These are phyloP conservation scores for Hippocampus guttulatus DNA, from an alignment of 2,113 vertebrate species.

Conservation along the genomic window DNA sequence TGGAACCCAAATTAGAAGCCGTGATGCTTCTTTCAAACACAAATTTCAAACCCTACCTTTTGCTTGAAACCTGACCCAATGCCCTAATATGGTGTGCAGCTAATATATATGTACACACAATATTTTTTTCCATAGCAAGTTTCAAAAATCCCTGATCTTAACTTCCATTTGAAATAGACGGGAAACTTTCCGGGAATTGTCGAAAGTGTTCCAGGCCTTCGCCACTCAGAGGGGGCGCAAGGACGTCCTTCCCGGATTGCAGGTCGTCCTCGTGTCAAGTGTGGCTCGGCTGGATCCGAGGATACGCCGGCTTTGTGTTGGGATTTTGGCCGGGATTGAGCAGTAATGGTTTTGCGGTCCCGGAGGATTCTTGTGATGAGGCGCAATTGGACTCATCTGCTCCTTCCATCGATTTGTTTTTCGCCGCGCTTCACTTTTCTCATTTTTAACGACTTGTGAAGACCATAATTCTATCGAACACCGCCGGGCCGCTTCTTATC, in stretches of 20 bases:
- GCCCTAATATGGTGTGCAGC: too few relatives aligned
- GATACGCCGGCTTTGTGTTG: slow-evolving; percentile 53
- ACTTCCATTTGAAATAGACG: not conserved
- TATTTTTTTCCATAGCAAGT: too few relatives aligned
- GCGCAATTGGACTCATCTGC: slow-evolving; percentile 70
- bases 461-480: slow-evolving; percentile 51
- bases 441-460: slow-evolving; percentile 60
- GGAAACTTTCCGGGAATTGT: not conserved
- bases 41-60: too few relatives aligned
- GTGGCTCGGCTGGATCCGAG: slow-evolving; percentile 15
- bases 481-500: slow-evolving; percentile 57
- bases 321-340: slow-evolving; percentile 63
- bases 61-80: too few relatives aligned
- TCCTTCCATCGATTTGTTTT: slow-evolving; percentile 73
- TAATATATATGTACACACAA: too few relatives aligned
- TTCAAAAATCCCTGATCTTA: too few relatives aligned
- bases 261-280: slow-evolving; percentile 2
- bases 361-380: slow-evolving; percentile 63
- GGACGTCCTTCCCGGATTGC: not conserved
- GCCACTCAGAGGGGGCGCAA: not conserved
- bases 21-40: too few relatives aligned
- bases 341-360: slow-evolving; percentile 67
- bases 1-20: too few relatives aligned
- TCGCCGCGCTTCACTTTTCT: slow-evolving; percentile 53
- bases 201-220: not conserved